Conservation (phyloP, 2,888 invertebrate species). For the Thera britannica region DNA sequence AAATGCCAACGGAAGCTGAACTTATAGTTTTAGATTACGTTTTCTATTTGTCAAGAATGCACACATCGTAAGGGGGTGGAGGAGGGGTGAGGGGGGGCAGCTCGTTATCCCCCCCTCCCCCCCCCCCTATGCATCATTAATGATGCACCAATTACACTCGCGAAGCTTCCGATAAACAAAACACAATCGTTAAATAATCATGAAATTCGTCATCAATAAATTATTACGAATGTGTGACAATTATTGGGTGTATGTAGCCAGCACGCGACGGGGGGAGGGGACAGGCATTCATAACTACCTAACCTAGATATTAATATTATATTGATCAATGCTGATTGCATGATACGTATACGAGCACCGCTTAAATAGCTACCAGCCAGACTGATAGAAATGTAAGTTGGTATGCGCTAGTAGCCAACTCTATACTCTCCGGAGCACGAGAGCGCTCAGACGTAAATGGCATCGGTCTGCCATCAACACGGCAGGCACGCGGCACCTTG, state of each 20-base stretch:
- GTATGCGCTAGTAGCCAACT: too few relatives aligned
- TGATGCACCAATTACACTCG: conserved; percentile 17
- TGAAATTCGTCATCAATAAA: conserved; percentile 22
- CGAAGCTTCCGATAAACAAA: conserved; percentile 20
- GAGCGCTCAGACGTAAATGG: too few relatives aligned
- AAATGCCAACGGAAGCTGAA: too few relatives aligned
- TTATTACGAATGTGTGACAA: conserved; percentile 25
- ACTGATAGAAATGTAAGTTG: too few relatives aligned
- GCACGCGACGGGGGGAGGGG: background rate
- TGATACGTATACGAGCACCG: too few relatives aligned
- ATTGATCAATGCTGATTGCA: background rate
- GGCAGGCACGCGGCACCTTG: too few relatives aligned
- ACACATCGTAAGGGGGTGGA: too few relatives aligned
- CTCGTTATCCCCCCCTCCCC: background rate
- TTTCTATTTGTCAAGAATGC: too few relatives aligned
- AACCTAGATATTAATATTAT: background rate
- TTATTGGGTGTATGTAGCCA: background rate
- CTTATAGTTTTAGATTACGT: too few relatives aligned
- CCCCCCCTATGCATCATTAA: background rate
- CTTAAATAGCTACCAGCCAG: too few relatives aligned
- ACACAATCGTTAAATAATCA: conserved; percentile 16
- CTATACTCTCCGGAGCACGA: too few relatives aligned
- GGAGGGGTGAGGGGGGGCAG: background rate
- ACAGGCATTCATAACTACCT: background rate
- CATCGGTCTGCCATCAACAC: too few relatives aligned